Evolutionary conservation across 2,113 vertebrate genomes (phyloP).

Genomic region (Pterocles gutturalis): DNA sequence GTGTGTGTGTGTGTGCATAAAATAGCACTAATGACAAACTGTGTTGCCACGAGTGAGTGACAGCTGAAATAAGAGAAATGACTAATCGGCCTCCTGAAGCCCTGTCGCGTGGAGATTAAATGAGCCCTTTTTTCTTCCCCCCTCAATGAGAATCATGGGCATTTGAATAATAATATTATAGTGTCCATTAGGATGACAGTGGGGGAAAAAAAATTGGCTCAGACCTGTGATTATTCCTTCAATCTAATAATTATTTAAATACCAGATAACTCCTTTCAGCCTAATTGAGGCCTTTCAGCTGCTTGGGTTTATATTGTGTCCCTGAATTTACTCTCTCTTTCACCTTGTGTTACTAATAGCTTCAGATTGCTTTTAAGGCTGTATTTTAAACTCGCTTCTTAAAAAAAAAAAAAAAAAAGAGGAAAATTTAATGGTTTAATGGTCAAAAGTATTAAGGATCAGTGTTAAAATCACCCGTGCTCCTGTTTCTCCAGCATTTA

Average conservation of each 20-base stretch:
- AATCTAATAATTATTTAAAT: conserved; percentile 88
- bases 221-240: conserved; percentile 86
- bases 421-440: conserved; percentile 10
- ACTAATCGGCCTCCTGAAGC: conserved; percentile 78
- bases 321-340: conserved; percentile 59
- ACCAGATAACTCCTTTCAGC: conserved; percentile 83
- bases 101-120: conserved; percentile 79
- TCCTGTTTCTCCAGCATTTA: background rate
- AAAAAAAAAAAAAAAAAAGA: background rate
- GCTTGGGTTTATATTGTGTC: conserved; percentile 61
- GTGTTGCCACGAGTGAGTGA: conserved; percentile 81
- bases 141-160: conserved; percentile 79
- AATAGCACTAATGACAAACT: conserved; percentile 85
- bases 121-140: conserved; percentile 67
- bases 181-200: conserved; percentile 82
- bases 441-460: background rate
- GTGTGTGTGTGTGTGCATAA: conserved; percentile 62
- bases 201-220: conserved; percentile 76
- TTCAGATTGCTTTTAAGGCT: conserved; percentile 64
- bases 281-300: conserved; percentile 85
- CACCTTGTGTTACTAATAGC: conserved; percentile 71
- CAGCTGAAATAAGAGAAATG: conserved; percentile 85
- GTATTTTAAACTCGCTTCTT: background rate
- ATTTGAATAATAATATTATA: conserved; percentile 90
- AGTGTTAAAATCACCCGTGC: background rate